These are phyloP conservation scores for Atherinomorus stipes DNA, from an alignment of 2,113 vertebrate species.

Conservation along the genomic window DNA sequence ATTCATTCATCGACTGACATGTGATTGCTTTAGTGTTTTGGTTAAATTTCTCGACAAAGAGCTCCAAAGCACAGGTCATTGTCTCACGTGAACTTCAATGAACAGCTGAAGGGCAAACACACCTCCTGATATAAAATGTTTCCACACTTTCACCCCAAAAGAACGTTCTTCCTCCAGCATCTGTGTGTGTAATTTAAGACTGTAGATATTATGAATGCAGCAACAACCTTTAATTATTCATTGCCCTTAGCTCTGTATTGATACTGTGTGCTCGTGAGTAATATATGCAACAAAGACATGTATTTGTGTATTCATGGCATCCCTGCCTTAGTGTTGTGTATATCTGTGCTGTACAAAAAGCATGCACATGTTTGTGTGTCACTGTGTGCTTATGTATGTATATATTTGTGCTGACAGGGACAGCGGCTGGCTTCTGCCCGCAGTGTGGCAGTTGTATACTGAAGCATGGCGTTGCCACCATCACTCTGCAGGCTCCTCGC, in stretches of 20 bases:
- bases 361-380: slow-evolving; percentile 13
- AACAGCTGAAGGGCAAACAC: slow-evolving; percentile 78
- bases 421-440: slow-evolving; percentile 45
- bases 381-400: slow-evolving; percentile 43
- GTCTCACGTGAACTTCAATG: slow-evolving; percentile 72
- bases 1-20: slow-evolving; percentile 47
- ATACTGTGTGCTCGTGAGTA: slow-evolving; percentile 25
- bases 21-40: slow-evolving; percentile 76
- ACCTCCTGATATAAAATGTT: slow-evolving; percentile 65
- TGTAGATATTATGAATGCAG: slow-evolving; percentile 55
- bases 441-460: slow-evolving; percentile 56
- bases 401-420: slow-evolving; percentile 68
- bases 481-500: slow-evolving; percentile 71
- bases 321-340: slow-evolving; percentile 18
- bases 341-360: slow-evolving; percentile 14
- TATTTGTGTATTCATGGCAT: slow-evolving; percentile 1
- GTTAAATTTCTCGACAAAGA: slow-evolving; percentile 78
- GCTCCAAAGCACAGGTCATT: slow-evolving; percentile 75
- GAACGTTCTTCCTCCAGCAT: slow-evolving; percentile 6
- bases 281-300: slow-evolving; percentile 28
- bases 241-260: slow-evolving; percentile 38
- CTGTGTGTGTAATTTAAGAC: neutral
- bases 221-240: slow-evolving; percentile 59
- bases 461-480: slow-evolving; percentile 67
- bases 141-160: slow-evolving; percentile 58